Base-by-base conservation (phyloP, 2,888 invertebrate species). In the Iselma pallidipennis region DNA sequence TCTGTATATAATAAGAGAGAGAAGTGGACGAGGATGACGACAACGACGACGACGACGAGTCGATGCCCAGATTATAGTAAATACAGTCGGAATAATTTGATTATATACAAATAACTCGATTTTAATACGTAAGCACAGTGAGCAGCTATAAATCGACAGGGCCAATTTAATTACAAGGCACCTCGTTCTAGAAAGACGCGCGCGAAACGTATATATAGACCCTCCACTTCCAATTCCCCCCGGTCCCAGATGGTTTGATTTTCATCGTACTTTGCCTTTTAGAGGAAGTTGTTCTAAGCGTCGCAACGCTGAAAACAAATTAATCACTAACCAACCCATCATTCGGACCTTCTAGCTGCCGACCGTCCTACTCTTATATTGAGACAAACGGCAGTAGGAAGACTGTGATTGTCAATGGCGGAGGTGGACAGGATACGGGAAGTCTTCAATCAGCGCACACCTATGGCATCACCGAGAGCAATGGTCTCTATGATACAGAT, bases 51-150 rank as follows among this genome's bases (percentile, higher is more conserved):
- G 25, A 4, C 25, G 71, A 72, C 66, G 70, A 65, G 60, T 65
- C 62, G 64, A 61, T 62, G 67, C 66, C 63, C 70, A 72, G 76
- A 76, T 78, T 77, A 78, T 78, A 75, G 74, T 76, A 78, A 80
- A 80, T 79, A 80, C 78, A 78, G 77, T 79, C 74, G 77, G 76
- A 76, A 78, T 80, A 79, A 81, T 81, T 80, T 76, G 79, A 80
- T 81, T 81, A 80, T 77, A 79, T 78, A 76, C 78, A 76, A 79
- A 78, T 79, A 78, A 79, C 78, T 80, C 76, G 79, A 78, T 75
- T 76, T 79, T 80, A 80, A 79, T 81, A 75, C 78, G 74, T 42
- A 6, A 42, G 21, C 42, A 42, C 16, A 9, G 29, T 29, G 14
- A 33, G 33, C 5, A 78, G 76, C 79, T 79, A 76, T 77, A 77